Percentiles rank a stretch among this genome's conserved stretches.
phyloP scores from a whole-genome alignment of 2,797 vertebrate genomes.

The Synaphobranchus kaupii region DNA sequence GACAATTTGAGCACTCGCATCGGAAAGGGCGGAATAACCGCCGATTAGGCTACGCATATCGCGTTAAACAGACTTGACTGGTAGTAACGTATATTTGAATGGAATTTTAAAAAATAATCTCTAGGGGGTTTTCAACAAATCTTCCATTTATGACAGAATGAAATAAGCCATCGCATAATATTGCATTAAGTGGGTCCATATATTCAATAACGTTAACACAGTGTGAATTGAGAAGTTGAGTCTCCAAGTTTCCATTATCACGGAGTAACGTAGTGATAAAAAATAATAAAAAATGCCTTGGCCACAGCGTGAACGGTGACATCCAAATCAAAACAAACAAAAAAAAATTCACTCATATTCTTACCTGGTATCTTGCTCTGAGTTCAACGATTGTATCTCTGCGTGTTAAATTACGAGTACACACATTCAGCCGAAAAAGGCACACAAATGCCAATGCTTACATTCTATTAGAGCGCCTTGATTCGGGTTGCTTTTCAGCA shows the following conservation, averaged over 20 bases:
- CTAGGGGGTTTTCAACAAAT: neutral
- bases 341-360: neutral
- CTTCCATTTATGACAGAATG: neutral
- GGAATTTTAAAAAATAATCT: neutral
- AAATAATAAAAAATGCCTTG: neutral
- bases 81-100: neutral
- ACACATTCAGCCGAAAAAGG: neutral
- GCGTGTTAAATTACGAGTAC: neutral
- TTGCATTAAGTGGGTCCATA: neutral
- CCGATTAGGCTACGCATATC: neutral
- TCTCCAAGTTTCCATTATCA: neutral
- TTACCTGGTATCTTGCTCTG: conserved; percentile 9
- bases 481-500: neutral
- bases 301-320: neutral
- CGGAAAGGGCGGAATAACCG: neutral
- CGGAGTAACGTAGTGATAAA: neutral
- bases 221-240: neutral
- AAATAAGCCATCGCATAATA: neutral
- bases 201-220: neutral
- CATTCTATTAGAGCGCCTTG: conserved; percentile 3
- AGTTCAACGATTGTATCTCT: neutral
- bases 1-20: neutral
- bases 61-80: neutral
- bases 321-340: neutral
- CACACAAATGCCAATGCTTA: neutral